Conservation (phyloP, 2,113 vertebrate genomes). For the Aphelocoma coerulescens region DNA sequence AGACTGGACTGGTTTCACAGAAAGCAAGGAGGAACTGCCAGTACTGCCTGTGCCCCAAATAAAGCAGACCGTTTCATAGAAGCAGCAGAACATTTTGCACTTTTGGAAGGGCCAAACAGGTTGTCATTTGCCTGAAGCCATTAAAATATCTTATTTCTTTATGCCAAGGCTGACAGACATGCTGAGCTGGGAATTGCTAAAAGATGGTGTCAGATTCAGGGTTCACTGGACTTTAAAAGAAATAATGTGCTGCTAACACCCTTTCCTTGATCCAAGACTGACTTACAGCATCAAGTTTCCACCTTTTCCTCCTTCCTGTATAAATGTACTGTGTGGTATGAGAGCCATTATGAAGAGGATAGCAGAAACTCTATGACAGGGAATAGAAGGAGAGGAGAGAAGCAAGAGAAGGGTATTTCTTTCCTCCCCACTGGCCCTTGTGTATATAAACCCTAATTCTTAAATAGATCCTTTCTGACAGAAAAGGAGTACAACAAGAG, state of each 20-base stretch:
- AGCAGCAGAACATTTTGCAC: not conserved
- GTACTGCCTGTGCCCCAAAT: not conserved
- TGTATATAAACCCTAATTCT: not conserved
- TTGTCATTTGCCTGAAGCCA: not conserved
- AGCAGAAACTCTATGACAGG: not conserved
- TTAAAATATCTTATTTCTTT: not conserved
- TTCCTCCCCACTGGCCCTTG: not conserved
- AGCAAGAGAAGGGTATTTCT: not conserved
- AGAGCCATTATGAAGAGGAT: not conserved
- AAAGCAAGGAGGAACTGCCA: not conserved
- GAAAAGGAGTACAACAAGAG: not conserved
- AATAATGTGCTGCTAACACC: not conserved
- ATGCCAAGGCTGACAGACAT: not conserved
- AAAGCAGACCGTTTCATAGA: not conserved
- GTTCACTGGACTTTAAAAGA: not conserved
- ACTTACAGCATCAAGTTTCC: not conserved
- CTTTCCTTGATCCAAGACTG: not conserved
- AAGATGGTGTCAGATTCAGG: not conserved
- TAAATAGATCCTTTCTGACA: not conserved
- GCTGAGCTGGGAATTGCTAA: not conserved
- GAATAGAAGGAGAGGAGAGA: not conserved
- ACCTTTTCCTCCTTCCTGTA: not conserved
- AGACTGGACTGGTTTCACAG: not conserved
- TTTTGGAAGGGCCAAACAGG: not conserved
- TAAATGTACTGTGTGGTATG: not conserved